A percentile compares a stretch with the other conserved stretches of the same genome.
Evolutionary conservation across 37 sponge, comb jelly and placozoan species (phyloP).

Genomic region (Bolinopsis microptera): DNA sequence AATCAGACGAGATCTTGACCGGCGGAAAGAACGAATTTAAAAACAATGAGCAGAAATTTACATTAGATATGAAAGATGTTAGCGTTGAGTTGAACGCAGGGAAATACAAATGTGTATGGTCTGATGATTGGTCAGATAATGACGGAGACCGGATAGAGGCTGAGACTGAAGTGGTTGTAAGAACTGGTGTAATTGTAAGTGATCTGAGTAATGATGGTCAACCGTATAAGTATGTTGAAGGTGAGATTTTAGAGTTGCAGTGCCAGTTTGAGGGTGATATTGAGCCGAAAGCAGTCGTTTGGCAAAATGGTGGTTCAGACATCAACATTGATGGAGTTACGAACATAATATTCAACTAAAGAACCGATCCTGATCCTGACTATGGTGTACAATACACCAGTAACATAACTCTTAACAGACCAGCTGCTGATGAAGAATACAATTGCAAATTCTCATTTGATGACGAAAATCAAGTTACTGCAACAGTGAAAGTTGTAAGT

Average conservation of each 20-base stretch:
- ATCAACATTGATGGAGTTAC: not conserved
- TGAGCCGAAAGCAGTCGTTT: not conserved
- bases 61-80: not conserved
- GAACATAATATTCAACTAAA: too few relatives aligned
- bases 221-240: not conserved
- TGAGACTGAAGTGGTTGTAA: not conserved
- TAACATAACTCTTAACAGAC: not conserved
- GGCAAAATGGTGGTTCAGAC: not conserved
- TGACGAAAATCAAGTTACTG: not conserved
- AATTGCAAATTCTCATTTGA: not conserved
- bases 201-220: not conserved
- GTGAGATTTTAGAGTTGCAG: not conserved
- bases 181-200: not conserved
- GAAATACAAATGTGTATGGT: not conserved
- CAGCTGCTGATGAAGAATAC: not conserved
- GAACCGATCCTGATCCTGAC: too few relatives aligned
- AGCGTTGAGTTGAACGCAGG: not conserved
- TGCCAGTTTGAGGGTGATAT: not conserved
- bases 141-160: not conserved
- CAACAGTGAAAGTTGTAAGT: not conserved
- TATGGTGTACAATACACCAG: not conserved
- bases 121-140: not conserved
- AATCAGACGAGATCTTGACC: not conserved
- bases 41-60: not conserved
- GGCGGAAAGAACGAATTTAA: not conserved